Evolutionary conservation across 1,140 invertebrate genomes (phyloP), one percentile per base, ranked within the genome.

Genomic region (Tetragnatha versicolor): DNA sequence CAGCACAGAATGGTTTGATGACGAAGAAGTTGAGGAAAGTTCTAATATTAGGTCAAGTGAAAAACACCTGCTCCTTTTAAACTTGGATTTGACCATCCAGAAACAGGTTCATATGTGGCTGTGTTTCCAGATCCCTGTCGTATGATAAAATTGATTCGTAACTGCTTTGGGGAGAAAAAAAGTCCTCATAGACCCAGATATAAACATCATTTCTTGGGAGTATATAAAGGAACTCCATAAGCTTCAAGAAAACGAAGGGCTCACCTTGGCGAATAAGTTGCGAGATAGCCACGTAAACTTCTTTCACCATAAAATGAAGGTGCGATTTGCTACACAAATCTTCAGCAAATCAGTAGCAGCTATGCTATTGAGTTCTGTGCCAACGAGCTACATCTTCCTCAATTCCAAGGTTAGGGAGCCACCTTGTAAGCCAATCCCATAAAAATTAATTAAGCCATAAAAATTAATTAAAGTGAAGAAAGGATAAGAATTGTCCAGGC

Each of bases 131-230:
- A 83, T 79, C 68, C 80, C 6, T 53, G 47, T 20, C 79, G 83
- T 51, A 83, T 83, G 81, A n/a, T 83, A 10, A 82, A 83, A 58
- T 61, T 83, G 4, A 42, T 84, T n/a, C 20, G 82, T 0, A 84
- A 84, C 75, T 65, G 61, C 14, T 81, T 83, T 58, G 83, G 37
- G 7, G 73, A 82, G n/a, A 60, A 49, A 73, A 60, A 27, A 51
- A 7, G 49, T 83, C 31, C 78, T 80, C 80, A 47, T 33, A 39
- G 39, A 83, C n/a, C n/a, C n/a, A n/a, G n/a, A n/a, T 58, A 80
- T 29, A n/a, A 5, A 53, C 2, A 10, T 51, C 10, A 55, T 55
- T 10, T 12, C 5, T 7, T 37, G 65, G 47, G 31, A 3, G n/a
- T 69, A 6, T 7, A 51, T 69, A 31, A 12, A 49, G 5, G 17